A percentile compares a stretch with the other conserved stretches of the same genome.
phyloP scores from a whole-genome alignment of 2,797 vertebrate species.

The Melanotaenia pygmaea region DNA sequence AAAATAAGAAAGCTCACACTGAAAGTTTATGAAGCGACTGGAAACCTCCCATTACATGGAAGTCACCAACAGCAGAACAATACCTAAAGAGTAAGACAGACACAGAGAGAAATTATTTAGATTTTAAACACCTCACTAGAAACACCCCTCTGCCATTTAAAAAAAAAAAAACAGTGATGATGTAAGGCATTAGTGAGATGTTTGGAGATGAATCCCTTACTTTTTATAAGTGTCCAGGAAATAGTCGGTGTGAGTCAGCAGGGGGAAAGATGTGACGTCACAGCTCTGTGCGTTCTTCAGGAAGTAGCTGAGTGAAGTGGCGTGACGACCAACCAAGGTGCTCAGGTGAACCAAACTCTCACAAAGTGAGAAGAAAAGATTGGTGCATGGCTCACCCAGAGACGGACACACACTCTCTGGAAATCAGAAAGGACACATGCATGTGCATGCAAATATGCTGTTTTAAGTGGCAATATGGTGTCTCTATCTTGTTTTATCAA shows the following conservation, averaged over 20 bases:
- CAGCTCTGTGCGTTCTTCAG: constrained; percentile 79
- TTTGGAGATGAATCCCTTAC: constrained; percentile 77
- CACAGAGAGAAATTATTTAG: background rate
- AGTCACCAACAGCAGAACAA: constrained; percentile 88
- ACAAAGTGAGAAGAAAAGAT: constrained; percentile 89
- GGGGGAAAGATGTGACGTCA: constrained; percentile 87
- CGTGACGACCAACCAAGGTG: constrained; percentile 90
- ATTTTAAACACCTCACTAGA: background rate
- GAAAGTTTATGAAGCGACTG: constrained; percentile 89
- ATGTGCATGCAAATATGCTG: background rate
- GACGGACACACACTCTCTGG: constrained; percentile 55
- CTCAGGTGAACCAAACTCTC: constrained; percentile 89
- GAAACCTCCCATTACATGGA: constrained; percentile 96
- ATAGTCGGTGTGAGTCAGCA: constrained; percentile 88
- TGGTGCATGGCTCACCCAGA: constrained; percentile 77
- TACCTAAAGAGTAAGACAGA: constrained; percentile 81
- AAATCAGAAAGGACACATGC: constrained; percentile 4
- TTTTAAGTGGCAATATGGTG: background rate
- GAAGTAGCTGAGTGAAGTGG: constrained; percentile 89
- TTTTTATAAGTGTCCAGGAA: constrained; percentile 92
- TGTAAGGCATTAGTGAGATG: background rate
- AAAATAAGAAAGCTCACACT: constrained; percentile 82
- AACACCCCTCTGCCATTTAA: too few species aligned
- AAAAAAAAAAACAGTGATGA: background rate
- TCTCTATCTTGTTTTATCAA: background rate